Evolutionary conservation across 2,888 invertebrate species (phyloP).

Genomic region (Folsomia candida): DNA sequence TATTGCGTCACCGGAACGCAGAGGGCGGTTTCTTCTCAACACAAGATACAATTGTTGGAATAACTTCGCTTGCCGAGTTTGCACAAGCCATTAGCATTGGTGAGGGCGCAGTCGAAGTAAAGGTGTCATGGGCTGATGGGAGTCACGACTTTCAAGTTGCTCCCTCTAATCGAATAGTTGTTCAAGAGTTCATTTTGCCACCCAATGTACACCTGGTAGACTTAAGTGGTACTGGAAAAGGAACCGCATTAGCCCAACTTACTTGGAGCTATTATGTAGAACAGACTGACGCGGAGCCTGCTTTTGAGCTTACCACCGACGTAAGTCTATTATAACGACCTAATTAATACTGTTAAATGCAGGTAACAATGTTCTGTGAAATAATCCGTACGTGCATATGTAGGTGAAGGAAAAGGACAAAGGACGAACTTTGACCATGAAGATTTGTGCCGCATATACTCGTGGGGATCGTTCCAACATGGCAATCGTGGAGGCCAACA

Average conservation of each 20-base stretch:
- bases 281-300: conserved; percentile 11
- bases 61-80: conserved; percentile 34
- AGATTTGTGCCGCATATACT: conserved; percentile 22
- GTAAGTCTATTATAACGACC: too few relatives aligned
- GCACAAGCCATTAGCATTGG: not conserved
- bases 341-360: too few relatives aligned
- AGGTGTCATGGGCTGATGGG: not conserved
- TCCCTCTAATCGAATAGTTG: not conserved
- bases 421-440: conserved; percentile 15
- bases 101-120: not conserved
- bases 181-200: conserved; percentile 15
- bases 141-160: not conserved
- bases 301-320: conserved; percentile 27
- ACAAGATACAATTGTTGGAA: conserved; percentile 54
- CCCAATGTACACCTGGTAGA: conserved; percentile 2
- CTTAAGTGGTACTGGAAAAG: conserved; percentile 21
- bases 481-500: conserved; percentile 81
- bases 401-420: conserved; percentile 12
- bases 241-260: conserved; percentile 33
- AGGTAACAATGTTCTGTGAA: conserved; percentile 53
- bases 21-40: conserved; percentile 71
- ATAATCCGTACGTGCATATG: not conserved
- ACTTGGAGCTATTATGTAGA: conserved; percentile 39
- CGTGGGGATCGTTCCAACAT: conserved; percentile 65
- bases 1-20: conserved; percentile 67